A percentile compares a stretch with the other conserved stretches of the same genome.
Conservation (phyloP, 2,113 vertebrate species). For the Poecile atricapillus region DNA sequence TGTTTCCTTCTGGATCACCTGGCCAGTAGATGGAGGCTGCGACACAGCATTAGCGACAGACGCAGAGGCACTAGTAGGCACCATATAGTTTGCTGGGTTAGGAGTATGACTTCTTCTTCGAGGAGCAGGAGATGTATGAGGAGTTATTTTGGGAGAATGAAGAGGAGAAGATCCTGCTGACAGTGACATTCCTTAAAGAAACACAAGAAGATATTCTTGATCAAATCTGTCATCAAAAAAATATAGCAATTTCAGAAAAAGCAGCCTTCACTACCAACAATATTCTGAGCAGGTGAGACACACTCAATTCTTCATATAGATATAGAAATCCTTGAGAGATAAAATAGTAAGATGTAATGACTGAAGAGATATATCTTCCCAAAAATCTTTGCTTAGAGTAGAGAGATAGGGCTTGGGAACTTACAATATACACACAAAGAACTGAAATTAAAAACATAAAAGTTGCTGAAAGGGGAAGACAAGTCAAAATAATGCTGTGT, state of each 20-base stretch:
- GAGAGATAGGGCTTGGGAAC: background rate
- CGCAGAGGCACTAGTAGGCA: constrained; percentile 88
- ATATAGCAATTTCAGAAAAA: background rate
- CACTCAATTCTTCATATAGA: background rate
- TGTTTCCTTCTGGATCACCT: constrained; percentile 98
- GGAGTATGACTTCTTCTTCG: constrained; percentile 98
- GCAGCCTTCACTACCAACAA: background rate
- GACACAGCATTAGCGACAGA: constrained; percentile 79
- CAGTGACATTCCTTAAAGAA: constrained; percentile 90
- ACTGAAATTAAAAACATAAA: background rate
- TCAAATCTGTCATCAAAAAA: background rate
- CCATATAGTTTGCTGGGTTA: constrained; percentile 95
- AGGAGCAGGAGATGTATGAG: constrained; percentile 95
- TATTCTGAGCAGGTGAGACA: background rate
- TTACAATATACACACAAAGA: background rate
- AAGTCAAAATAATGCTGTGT: background rate
- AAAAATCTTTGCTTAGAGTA: background rate
- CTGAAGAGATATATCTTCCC: background rate
- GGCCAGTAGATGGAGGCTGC: constrained; percentile 79
- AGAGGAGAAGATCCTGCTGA: constrained; percentile 98
- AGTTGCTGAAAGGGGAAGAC: background rate
- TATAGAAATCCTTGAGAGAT: background rate
- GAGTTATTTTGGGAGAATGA: constrained; percentile 98
- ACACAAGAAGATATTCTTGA: constrained; percentile 1
- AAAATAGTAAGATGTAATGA: background rate